These are phyloP conservation scores for Chrysoperla carnea DNA, from an alignment of 1,140 invertebrate genomes.

Conservation along the genomic window DNA sequence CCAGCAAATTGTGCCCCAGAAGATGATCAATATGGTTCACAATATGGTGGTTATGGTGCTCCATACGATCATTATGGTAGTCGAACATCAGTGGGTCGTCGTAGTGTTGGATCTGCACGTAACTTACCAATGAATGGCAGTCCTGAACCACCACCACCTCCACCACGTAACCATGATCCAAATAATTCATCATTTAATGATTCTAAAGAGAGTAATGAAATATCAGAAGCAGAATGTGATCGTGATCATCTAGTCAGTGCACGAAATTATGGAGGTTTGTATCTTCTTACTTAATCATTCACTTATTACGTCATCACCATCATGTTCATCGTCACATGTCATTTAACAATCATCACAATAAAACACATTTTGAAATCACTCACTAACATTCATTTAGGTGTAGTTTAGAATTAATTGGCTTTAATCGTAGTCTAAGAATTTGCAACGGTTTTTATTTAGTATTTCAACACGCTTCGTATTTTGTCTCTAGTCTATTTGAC, in stretches of 20 bases:
- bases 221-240: conserved; percentile 84
- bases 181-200: conserved; percentile 60
- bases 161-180: conserved; percentile 51
- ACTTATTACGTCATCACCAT: no score
- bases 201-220: conserved; percentile 82
- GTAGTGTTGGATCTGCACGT: conserved; percentile 41
- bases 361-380: no score
- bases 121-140: conserved; percentile 45
- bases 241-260: conserved; percentile 51
- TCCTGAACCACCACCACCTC: conserved; percentile 70
- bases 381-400: no score
- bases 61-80: conserved; percentile 76
- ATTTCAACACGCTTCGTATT: no score
- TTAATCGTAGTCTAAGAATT: no score
- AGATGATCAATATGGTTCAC: conserved; percentile 73
- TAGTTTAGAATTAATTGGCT: no score
- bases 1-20: conserved; percentile 81
- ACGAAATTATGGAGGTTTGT: conserved; percentile 55
- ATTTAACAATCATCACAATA: no score
- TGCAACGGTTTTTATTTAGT: no score
- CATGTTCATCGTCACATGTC: no score
- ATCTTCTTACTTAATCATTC: background rate
- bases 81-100: conserved; percentile 38
- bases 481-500: no score
- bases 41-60: conserved; percentile 62